Percentiles rank a stretch among this genome's conserved stretches.
Conservation (phyloP, 1,140 invertebrate genomes). For the Plectrocnemia conspersa region DNA sequence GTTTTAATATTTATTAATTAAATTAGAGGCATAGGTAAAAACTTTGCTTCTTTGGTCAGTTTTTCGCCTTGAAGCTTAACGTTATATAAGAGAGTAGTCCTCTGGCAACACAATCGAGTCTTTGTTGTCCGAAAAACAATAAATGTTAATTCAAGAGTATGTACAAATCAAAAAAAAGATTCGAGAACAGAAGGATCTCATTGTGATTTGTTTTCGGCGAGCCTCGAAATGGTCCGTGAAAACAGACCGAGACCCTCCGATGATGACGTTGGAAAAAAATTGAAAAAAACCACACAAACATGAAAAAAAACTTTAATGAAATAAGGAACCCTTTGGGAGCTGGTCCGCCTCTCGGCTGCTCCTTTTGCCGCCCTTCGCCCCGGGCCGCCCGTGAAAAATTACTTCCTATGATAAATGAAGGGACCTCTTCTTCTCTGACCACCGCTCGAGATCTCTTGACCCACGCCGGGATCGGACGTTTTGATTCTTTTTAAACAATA, state of each 20-base stretch:
- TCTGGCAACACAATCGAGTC: no score
- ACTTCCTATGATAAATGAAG: constrained; percentile 34
- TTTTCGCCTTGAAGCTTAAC: no score
- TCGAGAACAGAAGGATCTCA: not conserved
- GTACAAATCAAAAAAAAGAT: not conserved
- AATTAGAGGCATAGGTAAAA: no score
- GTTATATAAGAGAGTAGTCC: no score
- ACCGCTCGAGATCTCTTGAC: constrained; percentile 1
- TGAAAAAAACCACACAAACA: not conserved
- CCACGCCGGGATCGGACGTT: not conserved
- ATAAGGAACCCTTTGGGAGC: constrained; percentile 31
- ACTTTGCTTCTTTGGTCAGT: no score
- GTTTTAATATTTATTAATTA: no score
- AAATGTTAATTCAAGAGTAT: no score
- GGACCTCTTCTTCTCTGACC: constrained; percentile 12
- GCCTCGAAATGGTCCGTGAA: constrained; percentile 8
- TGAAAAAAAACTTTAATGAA: constrained; percentile 25
- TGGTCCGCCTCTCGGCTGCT: constrained; percentile 22
- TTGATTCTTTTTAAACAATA: not conserved
- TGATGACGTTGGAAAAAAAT: not conserved
- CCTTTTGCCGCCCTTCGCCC: constrained; percentile 26
- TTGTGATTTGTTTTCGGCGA: constrained; percentile 16
- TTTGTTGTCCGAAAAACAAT: no score
- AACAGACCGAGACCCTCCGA: constrained; percentile 1
- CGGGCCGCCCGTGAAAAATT: constrained; percentile 27